These are phyloP conservation scores for Drosophila histrio DNA, from an alignment of 2,888 invertebrate genomes.

Conservation along the genomic window DNA sequence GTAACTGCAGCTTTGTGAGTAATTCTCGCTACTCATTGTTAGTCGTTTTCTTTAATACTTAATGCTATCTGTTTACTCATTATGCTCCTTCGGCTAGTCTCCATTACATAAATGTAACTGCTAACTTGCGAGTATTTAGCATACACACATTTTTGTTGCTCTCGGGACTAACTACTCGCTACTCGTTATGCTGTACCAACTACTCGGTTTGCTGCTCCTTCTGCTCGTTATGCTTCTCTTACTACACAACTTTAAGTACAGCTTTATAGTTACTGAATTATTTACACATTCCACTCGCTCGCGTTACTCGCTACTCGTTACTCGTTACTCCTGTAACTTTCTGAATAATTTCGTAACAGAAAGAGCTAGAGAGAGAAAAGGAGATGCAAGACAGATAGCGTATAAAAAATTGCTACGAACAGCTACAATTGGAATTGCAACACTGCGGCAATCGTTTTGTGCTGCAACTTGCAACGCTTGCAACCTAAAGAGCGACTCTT, in stretches of 20 bases:
- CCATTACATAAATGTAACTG: too few species aligned
- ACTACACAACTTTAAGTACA: too few species aligned
- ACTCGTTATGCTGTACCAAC: neutral
- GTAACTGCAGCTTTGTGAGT: neutral
- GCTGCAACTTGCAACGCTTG: conserved; percentile 18
- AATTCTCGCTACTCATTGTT: neutral
- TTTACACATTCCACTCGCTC: neutral
- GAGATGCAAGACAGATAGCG: neutral
- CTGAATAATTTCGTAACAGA: neutral
- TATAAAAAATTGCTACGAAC: neutral
- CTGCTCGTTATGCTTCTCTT: too few species aligned
- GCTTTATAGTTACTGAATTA: too few species aligned
- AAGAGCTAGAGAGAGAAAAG: neutral
- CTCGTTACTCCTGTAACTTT: neutral
- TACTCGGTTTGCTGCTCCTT: neutral
- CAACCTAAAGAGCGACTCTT: conserved; percentile 37
- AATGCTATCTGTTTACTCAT: neutral
- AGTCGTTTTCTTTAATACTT: too few species aligned
- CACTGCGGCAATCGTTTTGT: conserved; percentile 24
- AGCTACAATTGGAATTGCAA: conserved; percentile 9
- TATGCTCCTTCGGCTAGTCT: neutral
- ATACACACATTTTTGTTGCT: neutral
- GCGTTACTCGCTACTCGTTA: neutral
- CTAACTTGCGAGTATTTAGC: too few species aligned
- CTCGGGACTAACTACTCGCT: neutral